phyloP scores from a whole-genome alignment of 64 coral and sea anemone genomes.

The Porites australiensis region DNA sequence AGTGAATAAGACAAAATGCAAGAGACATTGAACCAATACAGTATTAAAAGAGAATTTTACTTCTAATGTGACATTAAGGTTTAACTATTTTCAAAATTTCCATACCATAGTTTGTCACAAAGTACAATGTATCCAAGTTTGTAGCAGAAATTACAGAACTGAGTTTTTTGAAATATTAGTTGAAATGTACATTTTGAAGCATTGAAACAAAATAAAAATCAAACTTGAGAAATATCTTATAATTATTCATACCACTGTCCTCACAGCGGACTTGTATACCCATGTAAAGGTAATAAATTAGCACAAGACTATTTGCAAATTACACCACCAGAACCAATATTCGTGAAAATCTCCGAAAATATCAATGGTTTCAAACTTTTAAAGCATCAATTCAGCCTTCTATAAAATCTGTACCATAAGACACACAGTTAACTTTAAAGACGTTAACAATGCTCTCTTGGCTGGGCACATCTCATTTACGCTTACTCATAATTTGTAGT shows the following conservation, averaged over 20 bases:
- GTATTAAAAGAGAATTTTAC: conserved; percentile 18
- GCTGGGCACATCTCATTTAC: not conserved
- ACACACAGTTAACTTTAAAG: not conserved
- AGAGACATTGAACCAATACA: conserved; percentile 9
- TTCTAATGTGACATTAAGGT: conserved; percentile 19
- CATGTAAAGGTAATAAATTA: not conserved
- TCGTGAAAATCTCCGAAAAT: not conserved
- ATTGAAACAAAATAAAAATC: conserved; percentile 5
- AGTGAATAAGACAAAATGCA: conserved; percentile 17
- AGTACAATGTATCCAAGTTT: not conserved
- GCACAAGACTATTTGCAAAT: conserved; percentile 7
- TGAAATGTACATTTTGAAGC: not conserved
- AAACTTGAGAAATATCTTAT: conserved; percentile 2
- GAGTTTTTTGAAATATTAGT: not conserved
- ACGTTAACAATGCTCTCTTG: not conserved
- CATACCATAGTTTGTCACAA: not conserved
- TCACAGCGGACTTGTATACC: not conserved
- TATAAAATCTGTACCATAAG: not conserved
- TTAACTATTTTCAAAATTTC: not conserved
- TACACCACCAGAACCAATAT: not conserved
- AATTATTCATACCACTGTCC: not conserved
- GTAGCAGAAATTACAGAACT: conserved; percentile 11
- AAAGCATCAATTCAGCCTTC: conserved; percentile 2
- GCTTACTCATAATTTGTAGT: conserved; percentile 1
- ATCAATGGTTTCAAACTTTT: conserved; percentile 4